A percentile compares a stretch with the other conserved stretches of the same genome.
Conservation (phyloP, 2,797 vertebrate species). For the Channa striata region DNA sequence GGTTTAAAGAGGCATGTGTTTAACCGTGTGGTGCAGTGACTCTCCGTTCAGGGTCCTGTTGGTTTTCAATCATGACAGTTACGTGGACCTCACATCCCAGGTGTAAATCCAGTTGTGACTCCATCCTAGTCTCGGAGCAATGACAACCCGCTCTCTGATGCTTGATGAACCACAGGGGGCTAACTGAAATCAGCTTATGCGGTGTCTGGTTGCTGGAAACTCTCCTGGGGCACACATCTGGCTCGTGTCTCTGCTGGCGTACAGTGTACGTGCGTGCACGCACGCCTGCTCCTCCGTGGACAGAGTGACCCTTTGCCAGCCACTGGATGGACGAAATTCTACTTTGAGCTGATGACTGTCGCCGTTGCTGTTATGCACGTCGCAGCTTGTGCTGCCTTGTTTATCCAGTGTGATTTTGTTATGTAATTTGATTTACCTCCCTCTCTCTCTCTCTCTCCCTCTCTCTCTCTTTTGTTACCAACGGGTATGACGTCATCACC, state of each 20-base stretch:
- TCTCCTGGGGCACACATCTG: conserved; percentile 4
- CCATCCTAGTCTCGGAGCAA: background rate
- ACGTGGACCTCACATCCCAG: background rate
- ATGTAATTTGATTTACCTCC: conserved; percentile 55
- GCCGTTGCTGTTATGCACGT: background rate
- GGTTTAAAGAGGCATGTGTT: background rate
- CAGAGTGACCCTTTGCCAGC: background rate
- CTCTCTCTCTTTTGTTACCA: conserved; percentile 43
- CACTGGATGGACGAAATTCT: background rate
- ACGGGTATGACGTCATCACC: conserved; percentile 68
- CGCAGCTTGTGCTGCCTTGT: background rate
- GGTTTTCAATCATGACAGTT: background rate
- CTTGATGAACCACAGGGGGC: background rate
- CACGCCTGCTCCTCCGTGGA: conserved; percentile 24
- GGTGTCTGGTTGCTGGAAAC: conserved; percentile 18
- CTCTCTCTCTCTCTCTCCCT: conserved; percentile 5
- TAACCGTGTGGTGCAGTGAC: background rate
- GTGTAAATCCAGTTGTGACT: background rate
- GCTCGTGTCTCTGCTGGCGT: conserved; percentile 1
- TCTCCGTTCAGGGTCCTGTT: background rate
- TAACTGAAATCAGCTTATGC: conserved; percentile 26
- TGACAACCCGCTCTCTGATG: background rate
- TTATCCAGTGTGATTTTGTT: conserved; percentile 22
- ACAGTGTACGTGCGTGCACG: conserved; percentile 54
- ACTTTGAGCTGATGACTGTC: background rate